phyloP scores from a whole-genome alignment of 2,113 vertebrate genomes.

The Hyperoodon ampullatus region DNA sequence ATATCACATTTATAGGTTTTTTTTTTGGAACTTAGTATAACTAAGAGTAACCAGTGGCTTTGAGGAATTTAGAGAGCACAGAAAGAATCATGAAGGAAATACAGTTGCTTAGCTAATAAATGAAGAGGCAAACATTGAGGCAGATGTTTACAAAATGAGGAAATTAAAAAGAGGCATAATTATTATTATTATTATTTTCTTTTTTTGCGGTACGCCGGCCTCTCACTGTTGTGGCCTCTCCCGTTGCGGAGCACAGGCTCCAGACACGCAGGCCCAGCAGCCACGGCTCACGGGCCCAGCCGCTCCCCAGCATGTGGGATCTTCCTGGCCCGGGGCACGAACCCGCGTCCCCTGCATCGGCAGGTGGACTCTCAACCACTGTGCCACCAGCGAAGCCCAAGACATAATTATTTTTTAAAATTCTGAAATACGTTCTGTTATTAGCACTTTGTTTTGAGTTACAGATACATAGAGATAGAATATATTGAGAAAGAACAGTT shows the following conservation, averaged over 20 bases:
- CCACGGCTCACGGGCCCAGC: too few species aligned
- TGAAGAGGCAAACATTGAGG: neutral
- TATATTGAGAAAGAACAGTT: neutral
- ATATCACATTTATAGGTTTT: neutral
- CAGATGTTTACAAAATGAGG: conserved; percentile 41
- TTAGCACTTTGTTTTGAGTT: conserved; percentile 39
- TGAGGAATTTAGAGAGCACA: conserved; percentile 5
- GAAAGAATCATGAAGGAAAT: conserved; percentile 6
- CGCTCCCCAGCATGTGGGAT: too few species aligned
- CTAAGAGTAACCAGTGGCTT: neutral
- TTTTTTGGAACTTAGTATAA: neutral
- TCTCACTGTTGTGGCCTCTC: too few species aligned
- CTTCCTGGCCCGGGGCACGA: too few species aligned
- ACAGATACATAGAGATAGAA: neutral
- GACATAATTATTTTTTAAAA: neutral
- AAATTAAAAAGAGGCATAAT: neutral
- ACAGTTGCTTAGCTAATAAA: neutral
- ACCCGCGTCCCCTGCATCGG: too few species aligned
- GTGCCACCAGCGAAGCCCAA: too few species aligned
- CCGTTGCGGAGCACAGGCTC: too few species aligned
- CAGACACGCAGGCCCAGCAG: too few species aligned
- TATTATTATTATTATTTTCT: too few species aligned
- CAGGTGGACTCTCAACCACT: too few species aligned
- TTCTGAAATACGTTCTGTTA: neutral
- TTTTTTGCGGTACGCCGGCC: too few species aligned